phyloP scores from a whole-genome alignment of 1,140 invertebrate genomes.

The Triops cancriformis region DNA sequence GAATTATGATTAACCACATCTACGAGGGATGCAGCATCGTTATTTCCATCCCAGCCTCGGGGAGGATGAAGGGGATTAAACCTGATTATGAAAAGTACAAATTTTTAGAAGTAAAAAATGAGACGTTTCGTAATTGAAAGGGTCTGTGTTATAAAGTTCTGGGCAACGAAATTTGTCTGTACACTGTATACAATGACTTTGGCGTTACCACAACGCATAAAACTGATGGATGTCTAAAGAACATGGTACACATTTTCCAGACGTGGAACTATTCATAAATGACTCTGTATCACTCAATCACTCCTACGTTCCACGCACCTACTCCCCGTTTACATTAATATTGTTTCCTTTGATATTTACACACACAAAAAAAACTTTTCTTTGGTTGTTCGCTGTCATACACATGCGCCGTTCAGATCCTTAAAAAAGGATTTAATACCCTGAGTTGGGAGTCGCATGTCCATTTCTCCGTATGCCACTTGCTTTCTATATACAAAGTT shows the following conservation, averaged over 20 bases:
- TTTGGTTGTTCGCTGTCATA: constrained; percentile 1
- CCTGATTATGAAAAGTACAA: neutral
- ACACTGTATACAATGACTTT: constrained; percentile 10
- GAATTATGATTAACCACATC: neutral
- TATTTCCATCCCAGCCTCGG: neutral
- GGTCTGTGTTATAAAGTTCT: constrained; percentile 10
- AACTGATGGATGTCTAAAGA: neutral
- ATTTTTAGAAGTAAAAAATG: neutral
- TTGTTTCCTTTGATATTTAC: neutral
- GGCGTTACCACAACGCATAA: neutral
- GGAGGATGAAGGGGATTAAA: neutral
- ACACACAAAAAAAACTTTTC: neutral
- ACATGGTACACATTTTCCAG: neutral
- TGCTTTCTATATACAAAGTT: neutral
- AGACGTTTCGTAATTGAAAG: neutral
- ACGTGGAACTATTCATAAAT: neutral
- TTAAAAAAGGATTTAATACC: neutral
- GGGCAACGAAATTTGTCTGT: constrained; percentile 13
- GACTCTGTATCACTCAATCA: neutral
- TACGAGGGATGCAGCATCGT: neutral
- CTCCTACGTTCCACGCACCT: neutral
- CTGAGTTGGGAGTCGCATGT: neutral
- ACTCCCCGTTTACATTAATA: neutral
- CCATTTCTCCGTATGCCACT: neutral
- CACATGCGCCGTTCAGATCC: constrained; percentile 1